Percentiles rank a stretch among this genome's conserved stretches.
These are phyloP conservation scores for Drosophila pectinifera DNA, from an alignment of 1,140 invertebrate species.

Conservation along the genomic window DNA sequence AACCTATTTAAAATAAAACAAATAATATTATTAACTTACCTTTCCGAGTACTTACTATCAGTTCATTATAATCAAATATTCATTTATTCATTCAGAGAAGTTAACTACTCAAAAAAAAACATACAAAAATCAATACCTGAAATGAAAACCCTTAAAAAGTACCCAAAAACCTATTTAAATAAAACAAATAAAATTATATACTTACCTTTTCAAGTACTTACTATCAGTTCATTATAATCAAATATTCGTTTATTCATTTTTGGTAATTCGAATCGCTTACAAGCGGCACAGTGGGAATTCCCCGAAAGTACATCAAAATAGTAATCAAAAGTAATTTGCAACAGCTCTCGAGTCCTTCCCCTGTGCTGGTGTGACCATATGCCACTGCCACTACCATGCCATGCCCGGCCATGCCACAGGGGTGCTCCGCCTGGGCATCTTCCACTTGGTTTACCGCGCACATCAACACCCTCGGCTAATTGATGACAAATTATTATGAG, in stretches of 20 bases:
- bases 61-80: conserved; percentile 61
- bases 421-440: conserved; percentile 54
- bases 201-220: conserved; percentile 2
- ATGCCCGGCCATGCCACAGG: conserved; percentile 7
- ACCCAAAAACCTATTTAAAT: background rate
- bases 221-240: conserved; percentile 58
- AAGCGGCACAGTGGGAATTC: conserved; percentile 62
- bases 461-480: conserved; percentile 83
- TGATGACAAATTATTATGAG: conserved; percentile 84
- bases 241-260: conserved; percentile 54
- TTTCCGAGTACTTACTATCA: conserved; percentile 29
- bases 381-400: conserved; percentile 49
- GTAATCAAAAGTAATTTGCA: conserved; percentile 81
- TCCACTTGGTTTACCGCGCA: conserved; percentile 83
- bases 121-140: too few species aligned
- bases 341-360: conserved; percentile 41
- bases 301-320: conserved; percentile 76
- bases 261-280: conserved; percentile 77
- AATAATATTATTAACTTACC: background rate
- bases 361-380: conserved; percentile 41
- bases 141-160: too few species aligned
- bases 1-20: background rate
- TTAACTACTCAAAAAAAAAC: too few species aligned
- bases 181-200: background rate
- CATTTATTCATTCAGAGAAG: conserved; percentile 50